Evolutionary conservation across 1,140 invertebrate species (phyloP).

Genomic region (Phortica variegata): DNA sequence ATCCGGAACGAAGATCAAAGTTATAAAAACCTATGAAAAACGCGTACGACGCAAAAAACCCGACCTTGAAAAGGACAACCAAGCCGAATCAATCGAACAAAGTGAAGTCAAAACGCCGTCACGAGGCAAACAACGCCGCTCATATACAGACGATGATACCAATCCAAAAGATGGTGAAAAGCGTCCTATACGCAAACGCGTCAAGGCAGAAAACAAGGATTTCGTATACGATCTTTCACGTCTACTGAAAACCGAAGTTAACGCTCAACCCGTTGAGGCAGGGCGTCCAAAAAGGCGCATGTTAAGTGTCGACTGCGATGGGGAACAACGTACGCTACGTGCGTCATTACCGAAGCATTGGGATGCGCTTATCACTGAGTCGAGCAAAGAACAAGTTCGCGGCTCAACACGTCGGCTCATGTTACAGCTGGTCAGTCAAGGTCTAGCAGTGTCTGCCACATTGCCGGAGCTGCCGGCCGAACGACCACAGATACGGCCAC

Average conservation of each 20-base stretch:
- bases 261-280: slow-evolving; percentile 8
- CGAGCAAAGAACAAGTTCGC: slow-evolving; percentile 24
- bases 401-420: slow-evolving; percentile 39
- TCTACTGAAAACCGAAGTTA: slow-evolving; percentile 56
- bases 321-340: slow-evolving; percentile 32
- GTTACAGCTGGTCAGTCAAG: slow-evolving; percentile 35
- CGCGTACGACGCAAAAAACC: slow-evolving; percentile 25
- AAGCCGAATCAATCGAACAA: slow-evolving; percentile 31
- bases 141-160: no score
- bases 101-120: neutral
- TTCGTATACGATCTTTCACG: slow-evolving; percentile 69
- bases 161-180: slow-evolving; percentile 15
- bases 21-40: slow-evolving; percentile 31
- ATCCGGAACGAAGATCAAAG: slow-evolving; percentile 13
- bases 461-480: slow-evolving; percentile 45
- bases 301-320: slow-evolving; percentile 25
- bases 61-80: slow-evolving; percentile 11
- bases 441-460: slow-evolving; percentile 38
- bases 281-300: slow-evolving; percentile 7
- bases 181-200: slow-evolving; percentile 65
- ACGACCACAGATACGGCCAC: slow-evolving; percentile 43
- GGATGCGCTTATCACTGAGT: slow-evolving; percentile 33
- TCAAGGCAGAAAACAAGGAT: slow-evolving; percentile 66
- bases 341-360: slow-evolving; percentile 17
- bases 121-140: no score